Evolutionary conservation across 2,797 vertebrate genomes (phyloP), one percentile per base, ranked within the genome.

Genomic region (Diceros bicornis): DNA sequence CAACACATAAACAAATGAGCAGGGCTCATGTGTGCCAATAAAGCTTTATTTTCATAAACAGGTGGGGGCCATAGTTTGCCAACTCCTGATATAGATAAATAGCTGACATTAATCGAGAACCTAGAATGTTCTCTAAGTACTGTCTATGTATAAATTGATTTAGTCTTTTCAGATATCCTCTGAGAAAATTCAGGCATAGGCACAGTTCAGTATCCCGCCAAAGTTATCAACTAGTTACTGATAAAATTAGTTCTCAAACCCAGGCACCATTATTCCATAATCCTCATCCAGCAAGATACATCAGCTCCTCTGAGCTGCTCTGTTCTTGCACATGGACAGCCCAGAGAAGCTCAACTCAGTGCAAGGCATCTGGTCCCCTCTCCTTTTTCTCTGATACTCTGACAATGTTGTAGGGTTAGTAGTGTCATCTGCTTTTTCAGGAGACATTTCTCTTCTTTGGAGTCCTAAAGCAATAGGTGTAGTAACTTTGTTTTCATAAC

Each of bases 361-460:
- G 4, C 20, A 9, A 57, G 41, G n/a, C 29, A 3, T 55, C 18
- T 0, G 20, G 8, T 0, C 0, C 4, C 10, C 52, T 32, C 3
- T 37, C 55, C 0, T 29, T 59, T 23, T 13, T 13, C 23, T 5
- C 32, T 16, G 6, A 3, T 3, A 17, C n/a, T 44, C 41, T 37
- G 72, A 0, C 0, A 3, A 0, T 1, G 0, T 14, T 17, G 4
- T 3, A 11, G 11, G 27, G 13, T 6, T 17, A 0, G 6, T 2
- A 0, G 17, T 4, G 8, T 23, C n/a, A 2, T 7, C 3, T 7
- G 6, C 0, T 3, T 29, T 44, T 27, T 47, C 0, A 12, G 34
- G 41, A 57, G 37, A n/a, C 1, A 0, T 7, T 41, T 25, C 4
- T 66, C 17, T 34, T n/a, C 62, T 23, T 17, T 3, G 6, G 8